phyloP scores from a whole-genome alignment of 35 echinoderm and acorn worm genomes.

The Patiria miniata region DNA sequence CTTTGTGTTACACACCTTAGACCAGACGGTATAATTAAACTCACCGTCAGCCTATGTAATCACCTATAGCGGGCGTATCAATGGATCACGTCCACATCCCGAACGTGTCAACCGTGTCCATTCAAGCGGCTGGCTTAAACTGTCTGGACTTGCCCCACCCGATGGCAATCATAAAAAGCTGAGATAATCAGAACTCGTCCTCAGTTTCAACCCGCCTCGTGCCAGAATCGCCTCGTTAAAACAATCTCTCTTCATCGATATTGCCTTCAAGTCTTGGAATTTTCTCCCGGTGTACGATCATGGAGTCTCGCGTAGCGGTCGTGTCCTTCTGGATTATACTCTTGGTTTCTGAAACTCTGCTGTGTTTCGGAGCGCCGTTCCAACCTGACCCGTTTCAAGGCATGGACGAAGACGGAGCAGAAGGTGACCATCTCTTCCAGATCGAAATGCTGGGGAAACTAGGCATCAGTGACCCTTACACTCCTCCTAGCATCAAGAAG shows the following conservation, averaged over 20 bases:
- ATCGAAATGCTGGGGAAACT: conserved; percentile 31
- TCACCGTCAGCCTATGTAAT: conserved; percentile 27
- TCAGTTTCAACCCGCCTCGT: neutral
- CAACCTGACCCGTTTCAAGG: neutral
- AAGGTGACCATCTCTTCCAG: neutral
- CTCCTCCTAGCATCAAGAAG: conserved; percentile 36
- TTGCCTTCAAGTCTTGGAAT: neutral
- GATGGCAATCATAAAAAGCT: conserved; percentile 15
- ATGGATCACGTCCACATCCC: neutral
- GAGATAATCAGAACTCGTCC: neutral
- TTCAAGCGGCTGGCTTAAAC: conserved; percentile 1
- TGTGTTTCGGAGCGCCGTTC: neutral
- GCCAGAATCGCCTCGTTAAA: neutral
- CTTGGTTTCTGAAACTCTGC: neutral
- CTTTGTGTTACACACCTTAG: neutral
- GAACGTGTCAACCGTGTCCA: conserved; percentile 7
- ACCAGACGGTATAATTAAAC: conserved; percentile 18
- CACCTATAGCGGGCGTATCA: conserved; percentile 19
- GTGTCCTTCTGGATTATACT: conserved; percentile 5
- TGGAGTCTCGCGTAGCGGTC: neutral
- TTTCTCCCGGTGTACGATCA: neutral
- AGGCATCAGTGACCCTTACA: conserved; percentile 56
- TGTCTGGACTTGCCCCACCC: conserved; percentile 11
- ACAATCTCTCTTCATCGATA: neutral
- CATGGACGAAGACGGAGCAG: neutral